Conservation (phyloP, 2,888 invertebrate genomes). For the Caenorhabditis doughertyi region DNA sequence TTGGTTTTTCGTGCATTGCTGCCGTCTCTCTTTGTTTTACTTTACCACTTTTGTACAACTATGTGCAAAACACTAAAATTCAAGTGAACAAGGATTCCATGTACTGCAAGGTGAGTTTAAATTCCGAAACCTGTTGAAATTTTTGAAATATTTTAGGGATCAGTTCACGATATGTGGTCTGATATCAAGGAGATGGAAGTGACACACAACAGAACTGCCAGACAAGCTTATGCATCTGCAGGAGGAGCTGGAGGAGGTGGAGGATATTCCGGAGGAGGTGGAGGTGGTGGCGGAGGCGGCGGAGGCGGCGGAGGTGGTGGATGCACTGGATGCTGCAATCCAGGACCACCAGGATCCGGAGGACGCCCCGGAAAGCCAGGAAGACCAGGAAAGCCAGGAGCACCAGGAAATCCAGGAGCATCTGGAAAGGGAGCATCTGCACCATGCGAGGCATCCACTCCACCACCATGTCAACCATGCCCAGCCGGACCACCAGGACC, state of each 20-base stretch:
- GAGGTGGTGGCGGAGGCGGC: constrained; percentile 24
- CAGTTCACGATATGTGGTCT: constrained; percentile 52
- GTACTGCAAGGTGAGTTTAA: constrained; percentile 56
- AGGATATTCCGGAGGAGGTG: constrained; percentile 25
- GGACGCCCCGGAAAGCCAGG: constrained; percentile 63
- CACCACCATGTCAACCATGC: constrained; percentile 66
- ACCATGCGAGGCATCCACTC: constrained; percentile 55
- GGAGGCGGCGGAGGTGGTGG: constrained; percentile 51
- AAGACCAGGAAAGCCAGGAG: constrained; percentile 68
- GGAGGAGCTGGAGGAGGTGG: constrained; percentile 44
- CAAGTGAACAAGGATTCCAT: constrained; percentile 45
- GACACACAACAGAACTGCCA: constrained; percentile 52
- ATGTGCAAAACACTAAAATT: constrained; percentile 53
- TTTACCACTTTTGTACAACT: constrained; percentile 57
- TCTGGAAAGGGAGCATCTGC: constrained; percentile 53
- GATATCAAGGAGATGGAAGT: constrained; percentile 47
- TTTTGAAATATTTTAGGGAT: constrained; percentile 26
- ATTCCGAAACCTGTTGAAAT: background rate
- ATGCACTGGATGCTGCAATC: constrained; percentile 62
- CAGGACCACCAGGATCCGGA: constrained; percentile 63
- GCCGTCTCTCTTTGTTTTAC: constrained; percentile 58
- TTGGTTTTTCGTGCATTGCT: constrained; percentile 42
- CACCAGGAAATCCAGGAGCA: constrained; percentile 50
- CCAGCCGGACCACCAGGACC: constrained; percentile 74
- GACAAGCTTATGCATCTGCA: constrained; percentile 48